Percentiles rank a stretch among this genome's conserved stretches.
Evolutionary conservation across 2,888 invertebrate genomes (phyloP).

Genomic region (Nasonovia ribisnigri): DNA sequence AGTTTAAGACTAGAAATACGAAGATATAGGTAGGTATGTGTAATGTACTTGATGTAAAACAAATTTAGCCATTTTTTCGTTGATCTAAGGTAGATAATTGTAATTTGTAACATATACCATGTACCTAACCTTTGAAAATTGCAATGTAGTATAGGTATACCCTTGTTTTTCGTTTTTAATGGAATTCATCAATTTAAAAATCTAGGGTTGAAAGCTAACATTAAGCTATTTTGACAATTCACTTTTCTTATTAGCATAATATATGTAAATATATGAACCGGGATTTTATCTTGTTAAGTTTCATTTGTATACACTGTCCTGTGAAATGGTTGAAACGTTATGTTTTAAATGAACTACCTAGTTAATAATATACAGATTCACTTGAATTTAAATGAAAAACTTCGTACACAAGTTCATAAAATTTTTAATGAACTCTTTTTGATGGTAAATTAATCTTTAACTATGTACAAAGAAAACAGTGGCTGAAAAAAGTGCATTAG

Average conservation of each 20-base stretch:
- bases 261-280: constrained; percentile 15
- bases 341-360: constrained; percentile 30
- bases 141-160: neutral
- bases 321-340: constrained; percentile 21
- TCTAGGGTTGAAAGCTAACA: constrained; percentile 19
- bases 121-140: neutral
- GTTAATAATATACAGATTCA: constrained; percentile 28
- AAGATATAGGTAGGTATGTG: too few relatives aligned
- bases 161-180: neutral
- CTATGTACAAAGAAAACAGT: neutral
- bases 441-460: neutral
- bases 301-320: constrained; percentile 16
- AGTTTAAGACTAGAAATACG: too few relatives aligned
- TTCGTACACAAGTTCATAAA: constrained; percentile 31
- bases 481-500: neutral
- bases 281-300: constrained; percentile 37
- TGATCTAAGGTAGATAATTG: neutral
- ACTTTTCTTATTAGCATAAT: constrained; percentile 44
- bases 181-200: constrained; percentile 7
- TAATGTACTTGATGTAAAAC: neutral
- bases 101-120: neutral
- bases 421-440: constrained; percentile 34
- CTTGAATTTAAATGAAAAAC: constrained; percentile 30
- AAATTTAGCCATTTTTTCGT: neutral
- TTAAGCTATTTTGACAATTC: constrained; percentile 30